Evolutionary conservation across 2,888 invertebrate species (phyloP), one percentile per base, ranked within the genome.

Genomic region (Erannis defoliaria): DNA sequence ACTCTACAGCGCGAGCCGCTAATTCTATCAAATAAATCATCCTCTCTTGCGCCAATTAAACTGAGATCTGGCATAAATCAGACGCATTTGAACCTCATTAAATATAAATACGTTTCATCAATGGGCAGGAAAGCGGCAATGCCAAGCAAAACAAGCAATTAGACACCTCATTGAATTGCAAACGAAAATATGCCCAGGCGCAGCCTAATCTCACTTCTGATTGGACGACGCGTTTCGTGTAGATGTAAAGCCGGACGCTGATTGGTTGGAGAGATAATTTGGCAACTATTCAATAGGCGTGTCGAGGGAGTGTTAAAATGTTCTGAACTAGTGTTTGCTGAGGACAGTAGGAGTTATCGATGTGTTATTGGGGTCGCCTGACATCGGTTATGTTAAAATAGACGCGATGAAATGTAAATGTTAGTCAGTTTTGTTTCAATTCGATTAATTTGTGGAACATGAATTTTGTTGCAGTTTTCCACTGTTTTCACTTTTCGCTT

Each of bases 211-310:
- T 62, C 49, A 29, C 6, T 62, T 59, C 64, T 68, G 45, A 90
- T 90, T 90, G 89, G 90, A 55, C 42, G 65, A 51, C 59, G 48
- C 45, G 66, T 77, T 77, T 78, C 78, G 77, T 84, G 81, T 76
- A 80, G 76, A 56, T 63, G 68, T 54, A 62, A 72, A 58, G 59
- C 64, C 54, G 71, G 61, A 59, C 67, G 72, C 65, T 67, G 71
- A 88, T 88, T 89, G 89, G 88, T 49, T 62, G 69, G 45, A 58
- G 62, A 59, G 71, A 69, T 72, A 75, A 86, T 89, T 90, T 90
- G 90, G 90, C 90, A 89, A 82, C 75, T 76, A 74, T 74, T 86
- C 90, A 90, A 88, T 78, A 75, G 90, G 90, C 88, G 89, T 76
- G 80, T 85, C 78, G 72, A 81, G 66, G 57, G 46, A 16, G 55